Conservation (phyloP, 2,113 vertebrate genomes). For the Euleptes europaea region DNA sequence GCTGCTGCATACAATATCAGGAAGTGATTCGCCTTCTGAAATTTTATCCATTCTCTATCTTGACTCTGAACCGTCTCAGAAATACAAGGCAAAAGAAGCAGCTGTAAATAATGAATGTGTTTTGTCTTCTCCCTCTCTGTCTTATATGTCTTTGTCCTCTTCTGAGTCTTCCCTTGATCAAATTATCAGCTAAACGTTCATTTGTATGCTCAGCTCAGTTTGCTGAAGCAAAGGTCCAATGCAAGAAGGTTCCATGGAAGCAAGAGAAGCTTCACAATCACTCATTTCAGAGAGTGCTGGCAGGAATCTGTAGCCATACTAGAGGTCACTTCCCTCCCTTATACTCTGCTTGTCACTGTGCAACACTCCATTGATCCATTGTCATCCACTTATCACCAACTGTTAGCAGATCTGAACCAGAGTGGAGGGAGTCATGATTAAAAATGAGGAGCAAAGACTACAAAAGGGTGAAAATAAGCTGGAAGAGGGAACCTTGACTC, state of each 20-base stretch:
- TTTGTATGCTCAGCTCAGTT: constrained; percentile 42
- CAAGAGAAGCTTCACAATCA: too few species aligned
- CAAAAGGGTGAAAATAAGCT: not conserved
- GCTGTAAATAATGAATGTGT: constrained; percentile 42
- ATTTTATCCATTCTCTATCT: constrained; percentile 25
- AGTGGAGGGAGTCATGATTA: not conserved
- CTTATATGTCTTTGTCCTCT: constrained; percentile 23
- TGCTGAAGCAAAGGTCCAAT: too few species aligned
- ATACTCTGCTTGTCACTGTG: not conserved
- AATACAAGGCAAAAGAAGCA: constrained; percentile 72
- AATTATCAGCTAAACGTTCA: constrained; percentile 25
- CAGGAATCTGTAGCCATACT: too few species aligned
- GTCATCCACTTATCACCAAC: not conserved
- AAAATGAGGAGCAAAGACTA: not conserved
- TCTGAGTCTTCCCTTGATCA: constrained; percentile 46
- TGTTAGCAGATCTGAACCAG: not conserved
- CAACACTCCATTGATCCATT: not conserved
- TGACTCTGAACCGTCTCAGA: constrained; percentile 68
- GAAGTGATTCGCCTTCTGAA: constrained; percentile 53
- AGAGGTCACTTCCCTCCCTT: too few species aligned
- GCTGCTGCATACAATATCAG: constrained; percentile 69
- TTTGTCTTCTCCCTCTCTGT: constrained; percentile 31
- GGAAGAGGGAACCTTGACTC: not conserved
- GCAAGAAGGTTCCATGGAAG: too few species aligned
- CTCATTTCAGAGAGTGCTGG: too few species aligned